phyloP scores from a whole-genome alignment of 2,888 invertebrate genomes.

The Aromia moschata region DNA sequence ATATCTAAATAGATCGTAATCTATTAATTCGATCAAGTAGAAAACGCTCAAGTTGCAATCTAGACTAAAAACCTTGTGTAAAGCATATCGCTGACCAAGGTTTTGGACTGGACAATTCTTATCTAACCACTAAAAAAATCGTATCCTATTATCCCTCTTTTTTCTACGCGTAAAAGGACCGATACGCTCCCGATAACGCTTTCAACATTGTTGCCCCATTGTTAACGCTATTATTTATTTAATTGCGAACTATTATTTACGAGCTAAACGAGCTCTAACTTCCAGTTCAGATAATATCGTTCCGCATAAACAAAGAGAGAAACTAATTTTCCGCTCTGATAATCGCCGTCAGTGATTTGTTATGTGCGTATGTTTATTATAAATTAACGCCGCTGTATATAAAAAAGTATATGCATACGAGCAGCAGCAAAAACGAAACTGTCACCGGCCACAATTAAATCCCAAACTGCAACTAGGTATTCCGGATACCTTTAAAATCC shows the following conservation, averaged over 20 bases:
- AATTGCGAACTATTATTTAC: conserved; percentile 16
- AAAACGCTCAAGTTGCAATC: no score
- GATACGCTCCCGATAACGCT: conserved; percentile 14
- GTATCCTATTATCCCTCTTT: no score
- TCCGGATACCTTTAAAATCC: conserved; percentile 1
- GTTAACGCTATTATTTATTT: conserved; percentile 19
- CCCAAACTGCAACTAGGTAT: conserved; percentile 11
- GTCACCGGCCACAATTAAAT: conserved; percentile 25
- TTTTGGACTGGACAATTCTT: no score
- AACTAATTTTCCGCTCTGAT: conserved; percentile 42
- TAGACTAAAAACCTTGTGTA: no score
- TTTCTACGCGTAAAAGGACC: no score
- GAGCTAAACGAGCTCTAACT: conserved; percentile 14
- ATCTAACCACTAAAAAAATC: no score
- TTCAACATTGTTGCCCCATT: neutral
- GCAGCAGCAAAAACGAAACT: conserved; percentile 35
- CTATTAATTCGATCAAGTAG: no score
- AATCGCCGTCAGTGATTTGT: conserved; percentile 30
- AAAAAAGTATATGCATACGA: conserved; percentile 27
- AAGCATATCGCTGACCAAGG: no score
- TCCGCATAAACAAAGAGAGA: conserved; percentile 38
- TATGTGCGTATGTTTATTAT: conserved; percentile 35
- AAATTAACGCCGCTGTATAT: conserved; percentile 33
- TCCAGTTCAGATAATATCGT: conserved; percentile 24
- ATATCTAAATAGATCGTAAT: no score